Evolutionary conservation across 1,140 invertebrate genomes (phyloP).

Genomic region (Rhagoletis pomonella): DNA sequence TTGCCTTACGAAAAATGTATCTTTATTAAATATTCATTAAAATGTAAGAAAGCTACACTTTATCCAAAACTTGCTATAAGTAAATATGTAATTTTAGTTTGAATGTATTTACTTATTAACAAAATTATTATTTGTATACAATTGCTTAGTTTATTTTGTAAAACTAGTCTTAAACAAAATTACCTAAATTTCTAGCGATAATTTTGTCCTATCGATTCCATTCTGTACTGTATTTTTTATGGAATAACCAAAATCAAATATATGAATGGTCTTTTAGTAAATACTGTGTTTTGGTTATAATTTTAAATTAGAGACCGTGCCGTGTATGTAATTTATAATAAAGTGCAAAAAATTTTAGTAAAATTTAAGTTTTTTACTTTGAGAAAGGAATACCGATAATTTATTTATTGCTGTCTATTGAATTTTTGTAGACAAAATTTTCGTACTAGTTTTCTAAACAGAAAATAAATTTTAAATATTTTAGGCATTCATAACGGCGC

Average conservation of each 20-base stretch:
- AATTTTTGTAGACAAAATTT: no score
- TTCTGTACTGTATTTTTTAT: conserved; percentile 28
- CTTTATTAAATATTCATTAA: not conserved
- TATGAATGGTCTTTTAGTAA: not conserved
- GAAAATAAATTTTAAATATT: no score
- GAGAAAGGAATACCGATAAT: no score
- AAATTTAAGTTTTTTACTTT: no score
- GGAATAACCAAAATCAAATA: conserved; percentile 7
- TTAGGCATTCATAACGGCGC: no score
- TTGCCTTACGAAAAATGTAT: not conserved
- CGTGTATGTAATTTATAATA: no score
- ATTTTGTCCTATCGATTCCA: conserved; percentile 1
- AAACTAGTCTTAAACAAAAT: conserved; percentile 48
- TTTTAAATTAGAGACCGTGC: not conserved
- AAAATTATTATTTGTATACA: conserved; percentile 22
- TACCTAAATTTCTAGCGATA: not conserved
- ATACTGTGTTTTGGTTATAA: not conserved
- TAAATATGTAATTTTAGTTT: not conserved
- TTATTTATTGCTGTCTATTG: no score
- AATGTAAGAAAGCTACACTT: not conserved
- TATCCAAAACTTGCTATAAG: not conserved
- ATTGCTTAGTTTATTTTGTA: conserved; percentile 39
- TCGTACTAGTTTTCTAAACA: no score
- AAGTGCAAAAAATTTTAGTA: no score
- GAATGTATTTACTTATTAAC: conserved; percentile 21